Base-by-base conservation (phyloP, 2,113 vertebrate species). In the Anas platyrhynchos region DNA sequence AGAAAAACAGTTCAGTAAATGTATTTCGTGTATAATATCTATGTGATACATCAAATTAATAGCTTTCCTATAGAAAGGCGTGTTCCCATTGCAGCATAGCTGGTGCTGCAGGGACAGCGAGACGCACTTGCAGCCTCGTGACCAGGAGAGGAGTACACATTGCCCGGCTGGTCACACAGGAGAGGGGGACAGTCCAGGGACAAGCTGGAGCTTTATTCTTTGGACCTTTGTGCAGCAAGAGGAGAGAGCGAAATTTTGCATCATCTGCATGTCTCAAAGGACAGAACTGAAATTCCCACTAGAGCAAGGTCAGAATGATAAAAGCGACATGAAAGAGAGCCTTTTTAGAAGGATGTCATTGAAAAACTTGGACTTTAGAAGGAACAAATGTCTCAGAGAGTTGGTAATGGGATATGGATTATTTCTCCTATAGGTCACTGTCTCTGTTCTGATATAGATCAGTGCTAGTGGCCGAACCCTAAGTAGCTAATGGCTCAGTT, bases 381-480 rank as follows among this genome's bases (percentile, higher is more conserved):
- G 72, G 58, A 85, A 55, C 50, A 94, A 87, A 93, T 89, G 72
- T 95, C 73, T 91, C 34, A 5, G 66, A 46, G 91, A 79, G 81
- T 50, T 95, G 89, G 94, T 95, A 96, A 96, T 94, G 93, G 89
- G 86, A 41, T 75, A 61, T 1, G 14, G 91, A 92, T 92, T 88
- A 5, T 88, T 72, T 96, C 91, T 86, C 88, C 68, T 95, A 71
- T 94, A 93, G 91, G 73, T 90, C 95, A 88, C 82, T 93, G 91
- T 92, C 89, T 91, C 54, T 85, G 6, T 90, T 84, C 31, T 52
- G 41, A 5, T 55, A 41, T 0, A 58, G 92, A 87, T 77, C 65
- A 48, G 83, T 13, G 21, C 86, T 41, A 69, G 87, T 54, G 73
- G 89, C 58, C 54, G 94, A 65, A 78, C 66, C 76, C 32, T 22